Evolutionary conservation across 53 echinoderm and acorn worm species (phyloP).

Genomic region (Hippasteria phrygiana): DNA sequence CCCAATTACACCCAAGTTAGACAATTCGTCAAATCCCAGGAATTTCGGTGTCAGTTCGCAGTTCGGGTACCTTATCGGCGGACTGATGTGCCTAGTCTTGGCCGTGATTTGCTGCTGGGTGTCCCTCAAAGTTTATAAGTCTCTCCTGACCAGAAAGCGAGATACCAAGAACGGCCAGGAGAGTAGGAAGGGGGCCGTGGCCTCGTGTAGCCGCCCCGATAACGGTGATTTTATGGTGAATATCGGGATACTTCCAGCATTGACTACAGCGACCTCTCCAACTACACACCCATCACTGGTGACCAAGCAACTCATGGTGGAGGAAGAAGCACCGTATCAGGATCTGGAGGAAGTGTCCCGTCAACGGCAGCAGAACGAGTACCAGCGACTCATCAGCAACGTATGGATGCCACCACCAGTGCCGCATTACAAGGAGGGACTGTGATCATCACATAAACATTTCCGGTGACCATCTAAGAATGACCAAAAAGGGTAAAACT

Average conservation of each 20-base stretch:
- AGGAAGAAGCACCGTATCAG: constrained; percentile 40
- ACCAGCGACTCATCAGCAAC: constrained; percentile 56
- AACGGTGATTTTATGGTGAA: constrained; percentile 13
- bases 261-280: background rate
- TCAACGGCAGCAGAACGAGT: constrained; percentile 34
- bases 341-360: constrained; percentile 53
- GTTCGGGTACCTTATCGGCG: constrained; percentile 36
- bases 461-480: no score
- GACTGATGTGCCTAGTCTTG: constrained; percentile 36
- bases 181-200: background rate
- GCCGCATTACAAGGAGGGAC: background rate
- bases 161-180: background rate
- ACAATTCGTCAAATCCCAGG: constrained; percentile 13
- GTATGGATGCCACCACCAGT: constrained; percentile 55
- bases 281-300: background rate
- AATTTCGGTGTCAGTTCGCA: background rate
- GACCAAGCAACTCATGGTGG: constrained; percentile 35
- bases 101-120: constrained; percentile 36
- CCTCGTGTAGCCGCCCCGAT: background rate
- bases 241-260: background rate
- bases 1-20: constrained; percentile 6
- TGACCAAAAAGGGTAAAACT: no score
- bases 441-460: background rate
- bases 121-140: constrained; percentile 26
- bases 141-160: constrained; percentile 11